These are phyloP conservation scores for Elegia similella DNA, from an alignment of 2,888 invertebrate species.

Conservation along the genomic window DNA sequence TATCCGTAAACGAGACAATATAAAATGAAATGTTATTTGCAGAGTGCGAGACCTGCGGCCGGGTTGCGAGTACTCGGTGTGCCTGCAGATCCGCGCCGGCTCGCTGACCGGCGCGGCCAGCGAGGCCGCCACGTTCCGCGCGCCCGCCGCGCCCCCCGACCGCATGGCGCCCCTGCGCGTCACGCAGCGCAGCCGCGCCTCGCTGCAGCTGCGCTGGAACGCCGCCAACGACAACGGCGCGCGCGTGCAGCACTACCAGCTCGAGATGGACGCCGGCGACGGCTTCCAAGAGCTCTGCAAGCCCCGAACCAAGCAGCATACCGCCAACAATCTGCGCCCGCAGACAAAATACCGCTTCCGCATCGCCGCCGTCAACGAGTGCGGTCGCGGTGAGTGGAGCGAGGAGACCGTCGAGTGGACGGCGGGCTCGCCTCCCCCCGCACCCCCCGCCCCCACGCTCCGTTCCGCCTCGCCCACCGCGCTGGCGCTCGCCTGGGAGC, in stretches of 20 bases:
- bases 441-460: conserved; percentile 89
- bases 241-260: conserved; percentile 86
- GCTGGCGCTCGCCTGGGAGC: conserved; percentile 88
- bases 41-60: conserved; percentile 91
- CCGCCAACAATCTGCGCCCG: conserved; percentile 87
- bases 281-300: conserved; percentile 88
- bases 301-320: conserved; percentile 88
- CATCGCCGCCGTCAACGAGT: conserved; percentile 90
- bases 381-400: conserved; percentile 88
- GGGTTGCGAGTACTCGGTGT: conserved; percentile 93
- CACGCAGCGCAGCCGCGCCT: conserved; percentile 85
- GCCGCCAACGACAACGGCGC: conserved; percentile 90
- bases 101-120: conserved; percentile 88
- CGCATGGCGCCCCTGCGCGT: conserved; percentile 87
- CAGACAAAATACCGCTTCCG: conserved; percentile 92
- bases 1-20: background rate
- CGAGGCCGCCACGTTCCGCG: conserved; percentile 90
- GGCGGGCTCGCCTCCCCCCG: conserved; percentile 89
- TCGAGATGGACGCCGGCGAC: conserved; percentile 89
- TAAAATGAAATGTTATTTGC: conserved; percentile 19
- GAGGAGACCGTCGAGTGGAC: conserved; percentile 87
- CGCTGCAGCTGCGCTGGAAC: conserved; percentile 87
- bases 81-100: conserved; percentile 89
- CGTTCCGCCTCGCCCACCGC: conserved; percentile 83
- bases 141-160: conserved; percentile 91